Evolutionary conservation across 2,888 invertebrate species (phyloP).

Genomic region (Tolmerus cingulatus): DNA sequence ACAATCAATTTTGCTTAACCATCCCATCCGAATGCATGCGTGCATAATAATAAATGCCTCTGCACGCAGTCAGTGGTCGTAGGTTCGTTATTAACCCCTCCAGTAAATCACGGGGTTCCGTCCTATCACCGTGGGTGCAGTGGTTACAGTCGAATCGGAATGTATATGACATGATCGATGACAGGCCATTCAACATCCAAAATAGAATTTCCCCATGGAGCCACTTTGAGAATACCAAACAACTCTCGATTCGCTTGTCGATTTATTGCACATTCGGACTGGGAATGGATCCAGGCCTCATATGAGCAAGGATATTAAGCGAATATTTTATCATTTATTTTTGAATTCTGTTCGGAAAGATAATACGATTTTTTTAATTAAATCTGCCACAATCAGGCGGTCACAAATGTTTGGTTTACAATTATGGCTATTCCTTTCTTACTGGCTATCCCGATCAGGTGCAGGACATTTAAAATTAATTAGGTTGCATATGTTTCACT

Average conservation of each 20-base stretch:
- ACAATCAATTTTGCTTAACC: conserved; percentile 29
- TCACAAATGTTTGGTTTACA: not conserved
- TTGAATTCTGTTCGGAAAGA: not conserved
- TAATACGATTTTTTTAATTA: not conserved
- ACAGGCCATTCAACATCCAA: conserved; percentile 23
- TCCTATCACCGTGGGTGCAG: conserved; percentile 31
- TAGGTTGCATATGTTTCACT: not conserved
- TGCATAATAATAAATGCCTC: conserved; percentile 21
- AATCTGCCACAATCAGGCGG: not conserved
- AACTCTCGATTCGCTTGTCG: not conserved
- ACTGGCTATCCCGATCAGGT: not conserved
- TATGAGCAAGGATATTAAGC: conserved; percentile 3
- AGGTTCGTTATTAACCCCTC: conserved; percentile 25
- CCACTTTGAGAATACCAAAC: conserved; percentile 17
- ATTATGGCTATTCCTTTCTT: not conserved
- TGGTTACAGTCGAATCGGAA: conserved; percentile 16
- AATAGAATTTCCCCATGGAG: conserved; percentile 40
- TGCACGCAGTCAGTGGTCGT: conserved; percentile 31
- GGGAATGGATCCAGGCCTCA: not conserved
- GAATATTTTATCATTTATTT: not conserved
- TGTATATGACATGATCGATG: conserved; percentile 38
- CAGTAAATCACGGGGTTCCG: conserved; percentile 34
- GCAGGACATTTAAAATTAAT: not conserved
- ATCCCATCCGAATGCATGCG: not conserved
- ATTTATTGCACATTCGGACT: conserved; percentile 22